Evolutionary conservation across 53 echinoderm and acorn worm genomes (phyloP), one percentile per base, ranked within the genome.

Genomic region (Henricia sp.): DNA sequence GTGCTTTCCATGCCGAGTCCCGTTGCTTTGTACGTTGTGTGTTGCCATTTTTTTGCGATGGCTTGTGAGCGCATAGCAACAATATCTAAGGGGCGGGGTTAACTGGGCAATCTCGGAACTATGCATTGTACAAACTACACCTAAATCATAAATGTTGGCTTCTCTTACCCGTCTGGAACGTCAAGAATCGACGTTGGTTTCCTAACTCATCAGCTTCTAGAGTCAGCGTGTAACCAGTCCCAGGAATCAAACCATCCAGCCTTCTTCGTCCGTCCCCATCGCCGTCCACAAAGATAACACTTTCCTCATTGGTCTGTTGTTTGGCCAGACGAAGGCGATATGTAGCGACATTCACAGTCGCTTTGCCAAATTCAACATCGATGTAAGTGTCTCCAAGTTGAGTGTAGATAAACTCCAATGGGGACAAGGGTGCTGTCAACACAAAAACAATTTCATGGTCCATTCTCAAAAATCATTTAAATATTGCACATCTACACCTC

Each of bases 361-460:
- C 62, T 28, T 80, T 80, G 20, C 80, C 80, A 33, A 80, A 80
- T 20, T 80, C 80, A 0, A 80, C 36, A 25, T 80, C 80, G 17
- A 80, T 57, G 50, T 33, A 80, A 4, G 64, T 80, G 80, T 64
- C 80, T 1, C 6, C 3, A 32, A 64, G 63, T 43, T 80, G 63
- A 50, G 62, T 80, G 43, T 63, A 63, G 80, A 80, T 64, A 13
- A 80, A 65, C 63, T 80, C 16, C 23, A 62, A 24, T 2, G 23
- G 35, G 10, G 0, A 11, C n/a, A 80, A 34, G 2, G 48, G 34
- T 37, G 35, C 80, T 80, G 50, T 40, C 26, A 39, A n/a, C n/a
- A n/a, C n/a, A n/a, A n/a, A n/a, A n/a, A n/a, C n/a, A n/a, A n/a
- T n/a, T n/a, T n/a, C n/a, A n/a, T n/a, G n/a, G n/a, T n/a, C n/a